Evolutionary conservation across 2,113 vertebrate genomes (phyloP).

Genomic region (Seriola quinqueradiata): DNA sequence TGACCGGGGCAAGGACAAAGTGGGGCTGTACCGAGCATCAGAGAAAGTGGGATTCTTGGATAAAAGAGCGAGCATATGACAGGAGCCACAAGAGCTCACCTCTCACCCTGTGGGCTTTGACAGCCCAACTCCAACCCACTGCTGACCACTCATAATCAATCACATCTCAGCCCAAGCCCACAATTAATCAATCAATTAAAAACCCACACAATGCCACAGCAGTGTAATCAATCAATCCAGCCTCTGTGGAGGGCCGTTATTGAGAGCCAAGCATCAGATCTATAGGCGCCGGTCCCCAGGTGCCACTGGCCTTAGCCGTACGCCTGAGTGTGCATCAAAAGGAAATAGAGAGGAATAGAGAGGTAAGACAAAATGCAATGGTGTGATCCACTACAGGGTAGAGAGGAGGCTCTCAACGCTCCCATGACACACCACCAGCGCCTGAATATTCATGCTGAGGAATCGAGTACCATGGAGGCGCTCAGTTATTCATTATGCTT

Average conservation of each 20-base stretch:
- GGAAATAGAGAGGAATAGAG: constrained; percentile 27
- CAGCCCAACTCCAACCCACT: constrained; percentile 31
- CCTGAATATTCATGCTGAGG: constrained; percentile 86
- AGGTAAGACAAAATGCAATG: constrained; percentile 63
- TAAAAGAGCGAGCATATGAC: constrained; percentile 47
- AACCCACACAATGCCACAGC: constrained; percentile 75
- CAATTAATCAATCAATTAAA: constrained; percentile 84
- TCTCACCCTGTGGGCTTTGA: constrained; percentile 60
- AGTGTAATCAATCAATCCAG: constrained; percentile 78
- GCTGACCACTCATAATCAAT: constrained; percentile 78
- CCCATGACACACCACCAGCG: constrained; percentile 70
- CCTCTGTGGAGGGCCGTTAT: constrained; percentile 57
- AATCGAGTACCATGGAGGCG: constrained; percentile 75
- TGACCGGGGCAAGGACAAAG: constrained; percentile 60
- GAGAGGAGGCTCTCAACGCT: constrained; percentile 70
- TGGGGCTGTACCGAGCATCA: constrained; percentile 24
- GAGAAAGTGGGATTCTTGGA: constrained; percentile 43
- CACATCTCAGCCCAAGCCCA: constrained; percentile 59
- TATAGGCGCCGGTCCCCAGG: constrained; percentile 55
- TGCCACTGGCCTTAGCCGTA: constrained; percentile 24
- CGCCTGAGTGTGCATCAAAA: constrained; percentile 27
- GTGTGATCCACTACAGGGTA: constrained; percentile 63
- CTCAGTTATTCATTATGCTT: constrained; percentile 87
- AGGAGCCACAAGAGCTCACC: constrained; percentile 50
- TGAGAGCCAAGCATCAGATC: constrained; percentile 68